Conservation (phyloP, 1,140 invertebrate species). For the Tetragnatha versicolor region DNA sequence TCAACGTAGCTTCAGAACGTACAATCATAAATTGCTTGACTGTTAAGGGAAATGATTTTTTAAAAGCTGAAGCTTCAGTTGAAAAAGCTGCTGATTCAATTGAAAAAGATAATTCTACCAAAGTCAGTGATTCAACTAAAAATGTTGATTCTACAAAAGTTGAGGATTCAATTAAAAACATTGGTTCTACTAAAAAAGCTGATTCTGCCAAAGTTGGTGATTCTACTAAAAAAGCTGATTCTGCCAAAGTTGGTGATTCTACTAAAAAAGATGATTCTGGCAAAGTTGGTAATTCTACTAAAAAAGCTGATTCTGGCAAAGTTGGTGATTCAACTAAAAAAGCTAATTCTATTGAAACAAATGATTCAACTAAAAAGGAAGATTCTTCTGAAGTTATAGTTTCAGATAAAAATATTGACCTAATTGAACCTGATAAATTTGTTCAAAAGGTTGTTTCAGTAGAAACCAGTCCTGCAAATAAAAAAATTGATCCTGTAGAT, state of each 20-base stretch:
- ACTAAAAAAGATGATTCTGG: not conserved
- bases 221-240: not conserved
- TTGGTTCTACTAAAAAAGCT: not conserved
- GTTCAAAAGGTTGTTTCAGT: too few species aligned
- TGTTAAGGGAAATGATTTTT: not conserved
- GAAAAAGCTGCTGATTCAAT: not conserved
- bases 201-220: not conserved
- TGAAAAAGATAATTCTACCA: too few species aligned
- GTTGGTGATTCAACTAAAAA: not conserved
- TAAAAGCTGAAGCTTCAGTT: too few species aligned
- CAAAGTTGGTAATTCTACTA: not conserved
- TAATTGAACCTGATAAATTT: too few species aligned
- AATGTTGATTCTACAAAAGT: too few species aligned
- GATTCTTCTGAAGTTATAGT: too few species aligned
- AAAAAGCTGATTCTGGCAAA: not conserved
- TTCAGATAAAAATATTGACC: too few species aligned
- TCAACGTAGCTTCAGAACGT: not conserved
- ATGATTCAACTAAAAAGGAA: too few species aligned
- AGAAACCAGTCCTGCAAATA: too few species aligned
- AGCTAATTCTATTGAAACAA: too few species aligned
- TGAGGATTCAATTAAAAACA: too few species aligned
- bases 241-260: not conserved
- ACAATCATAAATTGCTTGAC: not conserved
- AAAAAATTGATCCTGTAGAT: too few species aligned
- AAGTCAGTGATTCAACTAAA: not conserved